Base-by-base conservation (phyloP, 2,797 vertebrate genomes). In the Setipinna tenuifilis region DNA sequence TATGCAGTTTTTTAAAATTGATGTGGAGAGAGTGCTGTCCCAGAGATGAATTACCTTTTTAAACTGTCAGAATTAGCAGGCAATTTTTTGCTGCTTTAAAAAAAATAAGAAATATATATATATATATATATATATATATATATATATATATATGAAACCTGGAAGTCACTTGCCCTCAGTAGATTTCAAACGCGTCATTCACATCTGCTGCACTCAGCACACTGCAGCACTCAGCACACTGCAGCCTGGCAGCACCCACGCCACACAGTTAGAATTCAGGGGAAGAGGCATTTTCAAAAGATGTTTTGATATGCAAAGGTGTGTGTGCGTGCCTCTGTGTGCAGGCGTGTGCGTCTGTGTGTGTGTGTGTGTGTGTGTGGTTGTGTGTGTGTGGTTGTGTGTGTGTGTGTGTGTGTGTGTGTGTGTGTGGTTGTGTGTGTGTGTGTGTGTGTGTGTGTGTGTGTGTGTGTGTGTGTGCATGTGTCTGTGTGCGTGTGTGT, bases 341-440 rank as follows among this genome's bases (percentile, higher is more conserved):
- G 46, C 10, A 10, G 3, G 46, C 10, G 46, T 48, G 46, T 48
- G 46, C 10, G 46, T 48, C 4, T 48, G 46, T 48, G 46, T 48
- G 46, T 48, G 46, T 48, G 46, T 48, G 46, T 48, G 46, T 48
- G 46, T 48, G 46, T 10, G 46, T 10, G 46, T 10, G 46, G 3
- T 48, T 10, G 46, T 88, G 59, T 85, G 84, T 84, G 54, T 62
- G 80, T 83, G 68, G 65, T 85, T 68, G 41, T 83, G 23, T 87
- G 75, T 86, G 81, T 62, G 41, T 85, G 48, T 3, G 58, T 85
- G 54, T 86, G 81, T 84, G 23, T 84, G 54, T 85, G 25, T 65
- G 71, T 48, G 46, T 48, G 46, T 48, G 46, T 48, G 46, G 4
- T 48, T 10, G 46, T 48, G 46, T 48, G 46, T 48, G 46, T 48